A percentile compares a stretch with the other conserved stretches of the same genome.
phyloP scores from a whole-genome alignment of 2,888 invertebrate species.

The Meteorus cinctellus region DNA sequence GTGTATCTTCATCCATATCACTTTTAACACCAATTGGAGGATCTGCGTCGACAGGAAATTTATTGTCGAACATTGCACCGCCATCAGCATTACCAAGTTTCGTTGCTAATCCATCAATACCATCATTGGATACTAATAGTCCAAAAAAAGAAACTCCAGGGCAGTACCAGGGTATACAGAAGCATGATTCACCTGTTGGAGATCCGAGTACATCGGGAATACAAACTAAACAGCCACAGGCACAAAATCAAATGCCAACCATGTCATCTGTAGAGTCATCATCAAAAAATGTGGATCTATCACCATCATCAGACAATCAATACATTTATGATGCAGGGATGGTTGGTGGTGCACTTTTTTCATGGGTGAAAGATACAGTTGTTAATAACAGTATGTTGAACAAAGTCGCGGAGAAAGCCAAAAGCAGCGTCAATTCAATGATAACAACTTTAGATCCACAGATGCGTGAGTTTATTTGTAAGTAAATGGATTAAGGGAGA shows the following conservation, averaged over 20 bases:
- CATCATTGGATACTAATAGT: constrained; percentile 35
- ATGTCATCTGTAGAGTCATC: constrained; percentile 41
- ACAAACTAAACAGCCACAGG: constrained; percentile 51
- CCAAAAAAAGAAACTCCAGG: constrained; percentile 35
- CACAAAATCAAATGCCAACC: constrained; percentile 44
- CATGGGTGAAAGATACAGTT: constrained; percentile 83
- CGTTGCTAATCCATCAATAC: constrained; percentile 72
- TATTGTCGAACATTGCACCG: constrained; percentile 82
- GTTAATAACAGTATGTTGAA: constrained; percentile 78
- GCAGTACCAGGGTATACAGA: constrained; percentile 31
- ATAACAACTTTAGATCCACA: constrained; percentile 92
- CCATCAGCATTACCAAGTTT: constrained; percentile 82
- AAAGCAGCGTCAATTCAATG: constrained; percentile 88
- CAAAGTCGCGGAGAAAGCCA: constrained; percentile 83
- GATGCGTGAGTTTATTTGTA: constrained; percentile 90
- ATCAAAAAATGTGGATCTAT: constrained; percentile 38
- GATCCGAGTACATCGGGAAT: constrained; percentile 40
- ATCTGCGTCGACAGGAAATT: constrained; percentile 75
- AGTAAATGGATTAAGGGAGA: constrained; percentile 70
- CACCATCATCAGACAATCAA: constrained; percentile 33
- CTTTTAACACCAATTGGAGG: constrained; percentile 73
- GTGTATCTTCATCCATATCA: constrained; percentile 71
- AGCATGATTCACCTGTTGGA: constrained; percentile 36
- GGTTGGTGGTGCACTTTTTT: constrained; percentile 77
- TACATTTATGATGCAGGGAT: constrained; percentile 51